Evolutionary conservation across 37 sponge, comb jelly and placozoan species (phyloP), one percentile per base, ranked within the genome.

Genomic region (Cliona cf. orientalis): DNA sequence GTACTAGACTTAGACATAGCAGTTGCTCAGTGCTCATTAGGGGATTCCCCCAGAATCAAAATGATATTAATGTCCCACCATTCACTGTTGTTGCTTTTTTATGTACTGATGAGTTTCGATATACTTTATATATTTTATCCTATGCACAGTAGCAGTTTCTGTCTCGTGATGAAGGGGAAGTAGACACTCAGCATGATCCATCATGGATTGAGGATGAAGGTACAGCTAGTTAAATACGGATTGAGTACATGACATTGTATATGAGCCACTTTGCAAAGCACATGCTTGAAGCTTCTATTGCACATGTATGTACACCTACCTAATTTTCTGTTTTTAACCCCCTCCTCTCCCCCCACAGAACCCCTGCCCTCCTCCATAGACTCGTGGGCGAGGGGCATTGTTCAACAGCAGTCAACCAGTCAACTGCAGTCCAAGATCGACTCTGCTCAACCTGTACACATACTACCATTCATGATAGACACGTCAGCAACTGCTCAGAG

Each of bases 341-440:
- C 25, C 37, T 25, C 45, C 22, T 35, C 2, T 58, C 32, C 61
- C 41, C 46, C 17, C 42, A 17, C 74, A 87, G 93, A 85, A 79
- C 94, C 94, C 2, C 44, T 42, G 2, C 59, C 79, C 26, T 63
- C 94, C 7, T 28, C 49, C 12, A 80, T 89, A 17, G 94, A 93
- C 68, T 78, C 90, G 0, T 93, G 94, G 94, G 94, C 90, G 2
- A 26, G 90, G 9, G 90, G 94, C 0, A 57, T 85, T 56, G 87
- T 89, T 21, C 90, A 84, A 9, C 38, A 59, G 40, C 57, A 39
- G 4, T 44, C 75, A 4, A 1, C 0, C 0, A 28, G 12, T 3
- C 4, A 17, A 21, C 56, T 73, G 26, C 21, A 19, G 21, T 40
- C 83, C 3, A 6, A 17, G 38, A 72, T 60, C n/a, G 58, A 69